These are phyloP conservation scores for Tribolium castaneum DNA, from an alignment of 1,140 invertebrate genomes.

Conservation along the genomic window DNA sequence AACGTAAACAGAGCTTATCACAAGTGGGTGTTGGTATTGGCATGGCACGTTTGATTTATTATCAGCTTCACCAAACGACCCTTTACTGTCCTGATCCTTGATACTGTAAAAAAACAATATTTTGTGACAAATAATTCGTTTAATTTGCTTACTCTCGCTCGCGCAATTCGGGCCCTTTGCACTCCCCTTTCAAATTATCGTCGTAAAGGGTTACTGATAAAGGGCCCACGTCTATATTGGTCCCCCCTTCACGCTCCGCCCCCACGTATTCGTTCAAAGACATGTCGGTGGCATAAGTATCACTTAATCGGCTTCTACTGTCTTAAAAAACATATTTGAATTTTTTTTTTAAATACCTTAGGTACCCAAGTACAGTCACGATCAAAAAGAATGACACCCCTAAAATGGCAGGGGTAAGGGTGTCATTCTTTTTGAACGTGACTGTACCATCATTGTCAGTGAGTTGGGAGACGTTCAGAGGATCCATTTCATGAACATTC, in stretches of 20 bases:
- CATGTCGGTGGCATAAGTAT: background rate
- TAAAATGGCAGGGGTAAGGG: too few species aligned
- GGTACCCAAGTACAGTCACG: too few species aligned
- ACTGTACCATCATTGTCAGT: background rate
- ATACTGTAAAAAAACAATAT: background rate
- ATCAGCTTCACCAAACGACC: background rate
- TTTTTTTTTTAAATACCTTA: too few species aligned
- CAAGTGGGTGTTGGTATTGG: conserved; percentile 65
- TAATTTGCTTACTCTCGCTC: background rate
- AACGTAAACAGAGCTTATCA: conserved; percentile 69
- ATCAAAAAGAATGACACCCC: too few species aligned
- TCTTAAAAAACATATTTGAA: too few species aligned
- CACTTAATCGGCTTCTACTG: background rate
- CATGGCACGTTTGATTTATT: background rate
- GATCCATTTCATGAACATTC: conserved; percentile 3
- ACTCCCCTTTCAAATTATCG: conserved; percentile 12
- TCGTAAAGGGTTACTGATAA: background rate
- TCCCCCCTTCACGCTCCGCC: background rate
- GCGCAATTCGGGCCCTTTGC: background rate
- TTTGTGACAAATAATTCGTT: too few species aligned
- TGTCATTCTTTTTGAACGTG: too few species aligned
- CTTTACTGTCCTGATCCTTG: background rate
- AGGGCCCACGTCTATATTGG: background rate
- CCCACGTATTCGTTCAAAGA: background rate
- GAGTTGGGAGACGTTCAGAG: background rate